phyloP scores from a whole-genome alignment of 2,113 vertebrate genomes.

The Leiothrix lutea region DNA sequence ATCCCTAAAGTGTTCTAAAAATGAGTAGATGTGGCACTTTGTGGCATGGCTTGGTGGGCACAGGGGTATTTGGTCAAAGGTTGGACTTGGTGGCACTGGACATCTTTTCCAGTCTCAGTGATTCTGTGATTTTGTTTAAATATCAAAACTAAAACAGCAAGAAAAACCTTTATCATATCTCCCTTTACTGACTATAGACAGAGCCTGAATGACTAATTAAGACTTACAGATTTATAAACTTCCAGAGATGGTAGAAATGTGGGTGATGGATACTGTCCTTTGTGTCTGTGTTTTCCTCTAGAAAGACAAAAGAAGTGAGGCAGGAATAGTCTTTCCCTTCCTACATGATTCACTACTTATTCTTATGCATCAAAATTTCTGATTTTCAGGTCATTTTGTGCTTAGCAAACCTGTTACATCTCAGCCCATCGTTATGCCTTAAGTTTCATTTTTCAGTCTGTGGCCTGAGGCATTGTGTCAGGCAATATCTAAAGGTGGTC shows the following conservation, averaged over 20 bases:
- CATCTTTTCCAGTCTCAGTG: not conserved
- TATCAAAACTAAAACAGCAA: not conserved
- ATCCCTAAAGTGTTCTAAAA: not conserved
- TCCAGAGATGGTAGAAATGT: not conserved
- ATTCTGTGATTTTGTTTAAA: not conserved
- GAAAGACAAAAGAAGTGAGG: not conserved
- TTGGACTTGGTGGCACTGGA: not conserved
- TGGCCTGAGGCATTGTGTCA: not conserved
- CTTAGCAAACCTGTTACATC: not conserved
- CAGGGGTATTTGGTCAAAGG: not conserved
- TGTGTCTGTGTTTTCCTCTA: not conserved
- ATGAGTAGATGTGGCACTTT: not conserved
- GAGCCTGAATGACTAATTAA: not conserved
- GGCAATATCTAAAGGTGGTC: not conserved
- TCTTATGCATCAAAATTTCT: not conserved
- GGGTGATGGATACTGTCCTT: not conserved
- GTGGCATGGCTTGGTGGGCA: not conserved
- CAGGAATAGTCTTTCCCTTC: not conserved
- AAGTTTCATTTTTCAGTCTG: not conserved
- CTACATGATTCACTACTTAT: not conserved
- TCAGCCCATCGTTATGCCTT: not conserved
- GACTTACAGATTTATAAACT: not conserved
- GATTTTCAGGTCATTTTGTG: not conserved
- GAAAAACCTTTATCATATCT: not conserved
- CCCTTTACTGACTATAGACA: not conserved